Base-by-base conservation (phyloP, 2,888 invertebrate species). In the Corythucha ciliata region DNA sequence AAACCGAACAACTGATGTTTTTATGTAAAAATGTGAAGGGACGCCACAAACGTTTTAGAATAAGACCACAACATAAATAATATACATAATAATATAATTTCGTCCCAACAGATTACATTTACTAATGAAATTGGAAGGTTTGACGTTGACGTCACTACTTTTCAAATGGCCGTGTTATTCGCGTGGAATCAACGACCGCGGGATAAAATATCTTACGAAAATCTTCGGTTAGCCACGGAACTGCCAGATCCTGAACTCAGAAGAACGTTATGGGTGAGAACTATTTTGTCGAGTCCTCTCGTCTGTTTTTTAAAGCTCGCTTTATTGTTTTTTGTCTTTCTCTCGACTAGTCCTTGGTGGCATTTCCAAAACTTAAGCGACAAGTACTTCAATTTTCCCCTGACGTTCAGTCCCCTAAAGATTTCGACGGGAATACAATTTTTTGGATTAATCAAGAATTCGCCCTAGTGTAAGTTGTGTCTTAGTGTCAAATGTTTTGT, bases 401-500 rank as follows among this genome's bases (percentile, higher is more conserved):
- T 0, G 72, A 76, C 54, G 86, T 81, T n/a, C 78, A 77, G 62
- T 84, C 86, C 60, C 85, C 92, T 5, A 94, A 94, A 72, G 96
- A 97, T 67, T 94, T 97, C 70, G 78, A 79, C 20, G 93, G 96
- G 68, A 81, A 87, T 63, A 90, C 93, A 2, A 75, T 80, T 57
- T 99, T 97, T 72, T 92, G 90, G 88, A 82, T 96, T 12, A 98
- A 97, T 73, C 94, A 96, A 68, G 91, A 96, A 62, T 98, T 98
- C 75, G 85, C 90, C 36, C 76, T 80, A 52, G 72, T 79, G 77
- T 78, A 66, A 72, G 76, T 71, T 56, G 46, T 36, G 10, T 18
- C 24, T 14, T 4, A 29, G 14, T n/a, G n/a, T n/a, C n/a, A n/a
- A n/a, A n/a, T n/a, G n/a, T n/a, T n/a, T n/a, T n/a, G n/a, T n/a